Evolutionary conservation across 2,113 vertebrate genomes (phyloP).

Genomic region (Hylia prasina): DNA sequence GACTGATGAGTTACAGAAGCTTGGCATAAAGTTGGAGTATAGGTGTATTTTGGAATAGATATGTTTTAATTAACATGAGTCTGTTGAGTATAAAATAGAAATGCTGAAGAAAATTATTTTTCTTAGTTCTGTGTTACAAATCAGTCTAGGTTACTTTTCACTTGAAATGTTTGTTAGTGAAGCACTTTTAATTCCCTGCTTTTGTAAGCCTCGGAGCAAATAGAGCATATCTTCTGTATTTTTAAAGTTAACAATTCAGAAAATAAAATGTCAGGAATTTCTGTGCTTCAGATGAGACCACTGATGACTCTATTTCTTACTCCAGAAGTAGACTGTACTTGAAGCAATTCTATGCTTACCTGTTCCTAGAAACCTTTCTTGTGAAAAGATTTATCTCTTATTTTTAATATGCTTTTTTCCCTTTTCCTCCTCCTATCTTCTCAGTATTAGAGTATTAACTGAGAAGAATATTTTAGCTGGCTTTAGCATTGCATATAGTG

Average conservation of each 20-base stretch:
- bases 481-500: not conserved
- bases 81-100: not conserved
- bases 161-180: not conserved
- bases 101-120: not conserved
- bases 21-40: not conserved
- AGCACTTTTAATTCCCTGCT: not conserved
- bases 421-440: accelerated
- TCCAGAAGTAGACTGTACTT: not conserved
- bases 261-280: not conserved
- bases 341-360: not conserved
- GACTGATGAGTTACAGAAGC: not conserved
- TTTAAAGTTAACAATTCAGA: not conserved
- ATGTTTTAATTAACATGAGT: not conserved
- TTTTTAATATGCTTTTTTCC: not conserved
- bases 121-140: not conserved
- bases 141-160: not conserved
- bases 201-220: not conserved
- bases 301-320: not conserved
- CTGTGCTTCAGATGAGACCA: not conserved
- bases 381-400: not conserved
- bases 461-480: not conserved
- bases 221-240: not conserved
- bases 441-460: not conserved
- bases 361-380: not conserved
- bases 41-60: not conserved